These are phyloP conservation scores for Drosophila biarmipes DNA, from an alignment of 1,140 invertebrate species.

Conservation along the genomic window DNA sequence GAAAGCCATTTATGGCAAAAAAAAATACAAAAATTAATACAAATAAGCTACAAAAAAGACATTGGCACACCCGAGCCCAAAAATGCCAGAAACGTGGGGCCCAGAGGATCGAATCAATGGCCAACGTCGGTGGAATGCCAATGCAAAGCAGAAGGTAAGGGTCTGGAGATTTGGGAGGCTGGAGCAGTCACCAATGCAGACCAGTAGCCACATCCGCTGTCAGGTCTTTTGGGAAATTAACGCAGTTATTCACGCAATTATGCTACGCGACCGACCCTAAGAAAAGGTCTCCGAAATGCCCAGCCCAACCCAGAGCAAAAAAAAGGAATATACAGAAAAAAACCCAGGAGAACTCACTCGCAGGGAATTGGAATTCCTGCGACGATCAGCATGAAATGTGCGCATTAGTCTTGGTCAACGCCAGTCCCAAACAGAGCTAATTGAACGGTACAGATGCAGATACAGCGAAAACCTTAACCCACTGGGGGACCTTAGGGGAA, in stretches of 20 bases:
- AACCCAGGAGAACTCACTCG: slow-evolving; percentile 8
- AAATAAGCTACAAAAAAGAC: slow-evolving; percentile 10
- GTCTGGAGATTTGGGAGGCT: slow-evolving; percentile 1
- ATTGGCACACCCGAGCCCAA: slow-evolving; percentile 57
- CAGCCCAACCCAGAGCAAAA: slow-evolving; percentile 19
- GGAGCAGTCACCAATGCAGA: slow-evolving; percentile 34
- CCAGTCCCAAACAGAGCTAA: slow-evolving; percentile 35
- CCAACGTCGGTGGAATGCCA: slow-evolving; percentile 33
- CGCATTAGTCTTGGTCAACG: slow-evolving; percentile 59
- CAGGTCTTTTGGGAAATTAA: slow-evolving; percentile 73
- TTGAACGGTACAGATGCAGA: slow-evolving; percentile 34
- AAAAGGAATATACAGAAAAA: neutral
- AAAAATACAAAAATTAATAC: slow-evolving; percentile 8
- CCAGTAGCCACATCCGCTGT: slow-evolving; percentile 79
- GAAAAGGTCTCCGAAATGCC: slow-evolving; percentile 29
- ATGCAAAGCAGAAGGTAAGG: slow-evolving; percentile 28
- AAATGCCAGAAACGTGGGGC: slow-evolving; percentile 39
- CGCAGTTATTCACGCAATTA: slow-evolving; percentile 77
- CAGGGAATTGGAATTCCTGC: slow-evolving; percentile 48
- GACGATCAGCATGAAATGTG: slow-evolving; percentile 60
- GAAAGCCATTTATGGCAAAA: slow-evolving; percentile 50
- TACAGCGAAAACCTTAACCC: slow-evolving; percentile 26
- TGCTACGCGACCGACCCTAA: slow-evolving; percentile 31
- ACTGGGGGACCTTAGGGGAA: neutral
- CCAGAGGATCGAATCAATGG: slow-evolving; percentile 23